phyloP scores from a whole-genome alignment of 2,888 invertebrate species.

The Patella depressa region DNA sequence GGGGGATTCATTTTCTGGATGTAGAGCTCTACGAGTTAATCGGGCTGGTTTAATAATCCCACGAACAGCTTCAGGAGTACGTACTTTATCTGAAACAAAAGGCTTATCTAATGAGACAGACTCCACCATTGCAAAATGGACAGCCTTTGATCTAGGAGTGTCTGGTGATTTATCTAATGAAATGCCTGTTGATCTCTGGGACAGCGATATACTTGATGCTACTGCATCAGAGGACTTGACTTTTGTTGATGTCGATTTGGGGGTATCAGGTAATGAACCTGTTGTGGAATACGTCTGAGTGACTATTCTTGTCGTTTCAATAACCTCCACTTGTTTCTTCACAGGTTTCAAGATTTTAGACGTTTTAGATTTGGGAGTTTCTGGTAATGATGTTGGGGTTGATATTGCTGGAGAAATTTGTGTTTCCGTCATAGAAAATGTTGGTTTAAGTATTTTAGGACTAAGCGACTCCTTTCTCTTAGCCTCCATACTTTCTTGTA shows the following conservation, averaged over 20 bases:
- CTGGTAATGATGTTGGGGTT: background rate
- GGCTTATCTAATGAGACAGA: background rate
- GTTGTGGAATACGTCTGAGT: too few relatives aligned
- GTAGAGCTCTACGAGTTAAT: background rate
- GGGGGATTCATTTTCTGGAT: background rate
- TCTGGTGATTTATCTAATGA: background rate
- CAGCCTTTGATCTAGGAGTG: background rate
- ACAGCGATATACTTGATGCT: too few relatives aligned
- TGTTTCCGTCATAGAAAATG: background rate
- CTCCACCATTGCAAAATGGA: background rate
- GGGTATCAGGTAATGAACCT: too few relatives aligned
- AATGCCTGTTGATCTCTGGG: too few relatives aligned
- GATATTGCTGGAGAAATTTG: background rate
- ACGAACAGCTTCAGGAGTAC: background rate
- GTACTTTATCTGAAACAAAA: background rate
- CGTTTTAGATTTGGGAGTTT: too few relatives aligned
- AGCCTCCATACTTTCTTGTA: background rate
- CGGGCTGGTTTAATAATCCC: background rate
- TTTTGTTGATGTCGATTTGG: too few relatives aligned
- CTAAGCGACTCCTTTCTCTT: background rate
- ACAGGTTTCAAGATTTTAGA: too few relatives aligned
- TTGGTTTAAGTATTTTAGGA: background rate
- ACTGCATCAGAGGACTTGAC: too few relatives aligned
- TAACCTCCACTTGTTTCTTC: too few relatives aligned
- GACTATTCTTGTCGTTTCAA: too few relatives aligned